A percentile compares a stretch with the other conserved stretches of the same genome.
These are phyloP conservation scores for Morpho deidamia DNA, from an alignment of 2,888 invertebrate genomes.

Conservation along the genomic window DNA sequence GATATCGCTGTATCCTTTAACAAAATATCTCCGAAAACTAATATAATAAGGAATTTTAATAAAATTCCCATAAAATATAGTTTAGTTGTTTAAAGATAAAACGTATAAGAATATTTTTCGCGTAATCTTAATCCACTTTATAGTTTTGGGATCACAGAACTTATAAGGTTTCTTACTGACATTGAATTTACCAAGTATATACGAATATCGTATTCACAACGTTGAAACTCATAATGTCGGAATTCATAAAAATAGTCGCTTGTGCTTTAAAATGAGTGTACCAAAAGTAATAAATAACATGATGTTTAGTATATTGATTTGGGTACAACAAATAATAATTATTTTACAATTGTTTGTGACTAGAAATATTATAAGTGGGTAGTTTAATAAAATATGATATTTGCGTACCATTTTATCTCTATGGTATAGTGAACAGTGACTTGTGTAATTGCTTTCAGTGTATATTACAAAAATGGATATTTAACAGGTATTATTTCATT, in stretches of 20 bases:
- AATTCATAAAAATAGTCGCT: background rate
- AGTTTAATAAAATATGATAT: background rate
- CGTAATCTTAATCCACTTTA: constrained; percentile 2
- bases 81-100: background rate
- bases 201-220: background rate
- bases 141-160: background rate
- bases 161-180: constrained; percentile 11
- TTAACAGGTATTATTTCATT: background rate
- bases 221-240: background rate
- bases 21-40: too few relatives aligned
- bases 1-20: background rate
- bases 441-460: background rate
- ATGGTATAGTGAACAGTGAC: background rate
- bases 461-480: constrained; percentile 1
- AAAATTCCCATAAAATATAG: background rate
- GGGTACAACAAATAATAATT: too few relatives aligned
- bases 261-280: too few relatives aligned
- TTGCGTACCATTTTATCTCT: background rate
- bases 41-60: too few relatives aligned
- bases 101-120: background rate
- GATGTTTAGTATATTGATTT: background rate
- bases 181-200: constrained; percentile 5
- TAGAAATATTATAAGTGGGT: background rate
- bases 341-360: too few relatives aligned
- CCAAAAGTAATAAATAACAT: background rate